Percentiles rank a stretch among this genome's conserved stretches.
These are phyloP conservation scores for Muscicapa comitata DNA, from an alignment of 2,797 vertebrate species.

Conservation along the genomic window DNA sequence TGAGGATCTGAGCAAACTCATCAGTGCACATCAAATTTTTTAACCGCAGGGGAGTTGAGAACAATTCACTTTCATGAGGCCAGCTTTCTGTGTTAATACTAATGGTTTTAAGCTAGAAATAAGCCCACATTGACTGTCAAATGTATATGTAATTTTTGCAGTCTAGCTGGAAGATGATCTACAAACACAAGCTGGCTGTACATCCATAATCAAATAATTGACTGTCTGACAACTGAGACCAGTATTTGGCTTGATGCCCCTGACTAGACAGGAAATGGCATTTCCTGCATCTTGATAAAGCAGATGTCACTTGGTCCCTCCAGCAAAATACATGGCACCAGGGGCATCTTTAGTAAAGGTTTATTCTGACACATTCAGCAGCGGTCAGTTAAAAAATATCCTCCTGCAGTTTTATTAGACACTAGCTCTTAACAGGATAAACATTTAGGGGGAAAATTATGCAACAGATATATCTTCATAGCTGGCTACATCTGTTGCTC, in stretches of 20 bases:
- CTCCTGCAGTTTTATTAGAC: neutral
- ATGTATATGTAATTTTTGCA: neutral
- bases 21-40: neutral
- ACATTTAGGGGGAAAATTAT: neutral
- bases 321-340: neutral
- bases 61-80: neutral
- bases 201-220: constrained; percentile 34
- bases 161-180: neutral
- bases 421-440: neutral
- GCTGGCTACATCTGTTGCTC: neutral
- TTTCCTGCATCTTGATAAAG: constrained; percentile 22
- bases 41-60: neutral
- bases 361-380: neutral
- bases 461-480: neutral
- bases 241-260: constrained; percentile 31
- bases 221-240: constrained; percentile 7
- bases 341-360: neutral
- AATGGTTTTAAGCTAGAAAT: neutral
- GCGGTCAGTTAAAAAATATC: neutral
- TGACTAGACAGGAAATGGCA: constrained; percentile 4
- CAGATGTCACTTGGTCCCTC: constrained; percentile 28
- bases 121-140: neutral
- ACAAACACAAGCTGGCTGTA: constrained; percentile 15
- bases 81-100: neutral
- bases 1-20: neutral